phyloP scores from a whole-genome alignment of 2,797 vertebrate genomes.

The Coreius guichenoti region DNA sequence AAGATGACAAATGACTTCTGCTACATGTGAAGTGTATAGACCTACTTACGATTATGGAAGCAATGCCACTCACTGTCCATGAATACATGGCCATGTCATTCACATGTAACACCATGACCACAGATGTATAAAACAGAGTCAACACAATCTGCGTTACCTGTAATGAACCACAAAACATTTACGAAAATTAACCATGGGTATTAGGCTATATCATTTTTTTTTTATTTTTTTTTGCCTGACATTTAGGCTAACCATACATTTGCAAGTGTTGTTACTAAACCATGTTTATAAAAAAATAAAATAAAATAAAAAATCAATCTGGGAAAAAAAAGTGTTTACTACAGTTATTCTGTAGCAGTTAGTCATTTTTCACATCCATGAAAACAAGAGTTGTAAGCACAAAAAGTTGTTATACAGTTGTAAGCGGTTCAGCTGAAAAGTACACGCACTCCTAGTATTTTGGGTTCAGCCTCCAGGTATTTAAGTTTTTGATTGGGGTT shows the following conservation, averaged over 20 bases:
- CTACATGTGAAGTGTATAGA: neutral
- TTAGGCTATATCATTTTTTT: neutral
- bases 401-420: too few species aligned
- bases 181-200: neutral
- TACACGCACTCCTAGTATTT: conserved; percentile 72
- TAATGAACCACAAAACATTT: neutral
- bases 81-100: neutral
- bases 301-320: neutral
- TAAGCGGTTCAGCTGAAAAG: neutral
- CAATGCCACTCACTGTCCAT: neutral
- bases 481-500: conserved; percentile 64
- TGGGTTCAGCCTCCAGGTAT: conserved; percentile 76
- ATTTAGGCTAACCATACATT: neutral
- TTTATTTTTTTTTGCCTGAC: too few species aligned
- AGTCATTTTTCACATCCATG: neutral
- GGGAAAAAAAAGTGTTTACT: neutral
- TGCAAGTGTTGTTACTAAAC: neutral
- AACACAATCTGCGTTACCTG: conserved; percentile 73
- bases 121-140: conserved; percentile 48
- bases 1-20: neutral
- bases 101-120: neutral
- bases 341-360: neutral
- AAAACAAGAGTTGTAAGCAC: neutral
- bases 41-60: neutral
- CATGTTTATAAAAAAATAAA: neutral